A percentile compares a stretch with the other conserved stretches of the same genome.
phyloP scores from a whole-genome alignment of 2,113 vertebrate species.

The Calonectris borealis region DNA sequence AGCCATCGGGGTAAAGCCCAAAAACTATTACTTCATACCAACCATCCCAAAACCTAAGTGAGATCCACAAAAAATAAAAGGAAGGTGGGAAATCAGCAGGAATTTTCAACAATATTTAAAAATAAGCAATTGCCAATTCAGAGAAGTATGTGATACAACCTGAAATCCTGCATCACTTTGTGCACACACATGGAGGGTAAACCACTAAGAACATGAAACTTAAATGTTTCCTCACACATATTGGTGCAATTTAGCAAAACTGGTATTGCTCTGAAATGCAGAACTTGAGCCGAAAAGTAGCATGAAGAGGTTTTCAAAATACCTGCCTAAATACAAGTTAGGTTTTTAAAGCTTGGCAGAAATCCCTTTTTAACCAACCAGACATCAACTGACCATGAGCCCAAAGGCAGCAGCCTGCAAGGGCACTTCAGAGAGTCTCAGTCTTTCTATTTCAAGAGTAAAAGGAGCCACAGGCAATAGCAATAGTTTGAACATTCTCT shows the following conservation, averaged over 20 bases:
- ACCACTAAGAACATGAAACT: constrained; percentile 4
- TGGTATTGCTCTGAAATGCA: neutral
- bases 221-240: neutral
- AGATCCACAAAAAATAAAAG: neutral
- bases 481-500: neutral
- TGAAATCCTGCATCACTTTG: neutral
- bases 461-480: neutral
- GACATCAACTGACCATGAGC: neutral
- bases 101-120: neutral
- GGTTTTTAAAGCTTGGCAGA: neutral
- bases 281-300: neutral
- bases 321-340: neutral
- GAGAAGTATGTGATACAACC: accelerated
- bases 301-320: neutral
- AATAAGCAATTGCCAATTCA: neutral
- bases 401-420: neutral
- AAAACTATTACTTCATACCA: neutral
- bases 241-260: neutral
- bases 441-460: neutral
- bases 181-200: neutral
- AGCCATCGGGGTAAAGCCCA: neutral
- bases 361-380: neutral
- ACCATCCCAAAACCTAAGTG: neutral
- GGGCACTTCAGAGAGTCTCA: neutral
- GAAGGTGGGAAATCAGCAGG: neutral